These are phyloP conservation scores for Octonoba sinensis DNA, from an alignment of 2,888 invertebrate species.

Conservation along the genomic window DNA sequence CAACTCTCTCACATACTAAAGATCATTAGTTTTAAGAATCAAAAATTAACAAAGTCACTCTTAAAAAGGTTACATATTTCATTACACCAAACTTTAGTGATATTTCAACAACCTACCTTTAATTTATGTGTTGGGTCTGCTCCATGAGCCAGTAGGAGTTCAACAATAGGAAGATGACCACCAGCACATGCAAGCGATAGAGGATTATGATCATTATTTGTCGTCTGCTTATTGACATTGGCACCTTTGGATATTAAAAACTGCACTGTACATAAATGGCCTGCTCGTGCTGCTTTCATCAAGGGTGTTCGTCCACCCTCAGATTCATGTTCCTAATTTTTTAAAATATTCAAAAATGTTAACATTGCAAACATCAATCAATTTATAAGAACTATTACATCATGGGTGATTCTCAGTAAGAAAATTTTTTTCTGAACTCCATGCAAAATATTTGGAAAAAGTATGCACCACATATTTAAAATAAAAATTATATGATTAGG, in stretches of 20 bases:
- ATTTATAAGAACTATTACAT: neutral
- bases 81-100: too few species aligned
- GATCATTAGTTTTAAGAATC: too few species aligned
- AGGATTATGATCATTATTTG: constrained; percentile 96
- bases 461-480: too few species aligned
- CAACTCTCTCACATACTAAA: too few species aligned
- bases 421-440: too few species aligned
- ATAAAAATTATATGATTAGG: too few species aligned
- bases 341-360: constrained; percentile 7
- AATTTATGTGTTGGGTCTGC: constrained; percentile 97
- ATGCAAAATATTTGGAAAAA: too few species aligned
- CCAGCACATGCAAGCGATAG: constrained; percentile 96
- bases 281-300: constrained; percentile 98
- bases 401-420: too few species aligned
- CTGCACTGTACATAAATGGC: constrained; percentile 95
- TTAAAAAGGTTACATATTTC: too few species aligned
- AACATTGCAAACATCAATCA: neutral
- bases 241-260: constrained; percentile 91
- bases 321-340: constrained; percentile 86
- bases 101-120: constrained; percentile 76
- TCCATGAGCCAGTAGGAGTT: constrained; percentile 88
- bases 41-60: too few species aligned
- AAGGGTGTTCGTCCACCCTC: constrained; percentile 97
- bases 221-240: constrained; percentile 84
- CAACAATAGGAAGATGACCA: constrained; percentile 93